These are phyloP conservation scores for Xestobium rufovillosum DNA, from an alignment of 2,888 invertebrate genomes.

Conservation along the genomic window DNA sequence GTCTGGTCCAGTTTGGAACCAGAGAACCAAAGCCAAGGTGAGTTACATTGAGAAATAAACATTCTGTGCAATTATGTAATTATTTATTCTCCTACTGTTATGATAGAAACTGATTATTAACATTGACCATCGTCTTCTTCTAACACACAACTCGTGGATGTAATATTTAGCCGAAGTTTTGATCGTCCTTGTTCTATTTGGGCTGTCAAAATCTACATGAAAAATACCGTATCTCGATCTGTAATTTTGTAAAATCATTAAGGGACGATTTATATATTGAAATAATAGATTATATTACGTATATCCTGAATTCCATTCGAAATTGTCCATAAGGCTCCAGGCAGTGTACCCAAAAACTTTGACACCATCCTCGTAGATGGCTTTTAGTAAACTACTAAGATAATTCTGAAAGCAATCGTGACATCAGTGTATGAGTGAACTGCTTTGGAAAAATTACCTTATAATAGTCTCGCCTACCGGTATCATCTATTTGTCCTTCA, in stretches of 20 bases:
- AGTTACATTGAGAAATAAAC: too few species aligned
- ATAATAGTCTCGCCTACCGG: conserved; percentile 48
- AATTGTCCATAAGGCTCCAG: neutral
- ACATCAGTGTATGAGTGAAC: neutral
- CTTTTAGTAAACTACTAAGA: neutral
- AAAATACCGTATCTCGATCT: neutral
- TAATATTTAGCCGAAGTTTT: conserved; percentile 53
- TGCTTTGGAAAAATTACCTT: conserved; percentile 35
- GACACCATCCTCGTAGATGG: neutral
- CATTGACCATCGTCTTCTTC: too few species aligned
- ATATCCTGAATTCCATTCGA: neutral
- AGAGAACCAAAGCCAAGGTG: too few species aligned
- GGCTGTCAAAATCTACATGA: conserved; percentile 1
- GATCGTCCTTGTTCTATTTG: conserved; percentile 31
- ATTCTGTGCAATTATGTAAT: too few species aligned
- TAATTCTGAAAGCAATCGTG: neutral
- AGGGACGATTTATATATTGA: neutral
- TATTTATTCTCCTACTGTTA: too few species aligned
- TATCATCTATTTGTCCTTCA: conserved; percentile 46
- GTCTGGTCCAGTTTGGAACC: too few species aligned
- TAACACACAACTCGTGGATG: too few species aligned
- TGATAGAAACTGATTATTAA: too few species aligned
- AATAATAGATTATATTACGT: neutral
- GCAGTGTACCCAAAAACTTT: neutral
- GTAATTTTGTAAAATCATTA: neutral